Evolutionary conservation across 37 sponge, comb jelly and placozoan genomes (phyloP), one percentile per base, ranked within the genome.

Genomic region (Amphimedon queenslandica): DNA sequence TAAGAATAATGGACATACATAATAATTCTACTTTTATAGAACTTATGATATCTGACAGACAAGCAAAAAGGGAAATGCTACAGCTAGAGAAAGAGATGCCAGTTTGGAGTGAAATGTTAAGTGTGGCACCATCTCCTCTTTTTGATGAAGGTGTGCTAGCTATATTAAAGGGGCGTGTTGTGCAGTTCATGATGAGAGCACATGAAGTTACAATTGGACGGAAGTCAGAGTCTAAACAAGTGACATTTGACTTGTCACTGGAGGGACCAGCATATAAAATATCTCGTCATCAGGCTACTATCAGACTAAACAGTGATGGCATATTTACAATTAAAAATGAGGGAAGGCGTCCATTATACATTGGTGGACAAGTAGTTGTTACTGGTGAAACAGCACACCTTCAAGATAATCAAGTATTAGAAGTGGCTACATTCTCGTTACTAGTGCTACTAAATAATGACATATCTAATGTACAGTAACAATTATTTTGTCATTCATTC

Each of bases 241-340:
- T 93, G 67, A 88, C 89, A 69, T 84, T 96, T 70, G 97, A 96
- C 73, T 82, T 96, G 47, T 89, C 87, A 21, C 76, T 81, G 27
- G 97, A 96, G 37, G 93, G 84, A 18, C 88, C 94, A 27, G 87
- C 91, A 18, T 70, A 43, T 71, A 93, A 93, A 57, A 77, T 96
- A 2, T 96, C 97, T 28, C 37, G 97, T 28, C 81, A 72, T 77
- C 97, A 96, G 78, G 93, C 93, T 6, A 70, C 58, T n/a, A 68
- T 92, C 11, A 80, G 70, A 25, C 31, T 88, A 39, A 83, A 69
- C 4, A 51, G 70, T 29, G 80, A 76, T 63, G 89, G 93, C 3
- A 81, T 88, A 34, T 87, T 92, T 35, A 29, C 80, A 13, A 23
- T 92, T 2, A 58, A 57, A 34, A 92, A 92, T 70, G 82, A 84